Evolutionary conservation across 1,140 invertebrate genomes (phyloP).

Genomic region (Drosophila serrata): DNA sequence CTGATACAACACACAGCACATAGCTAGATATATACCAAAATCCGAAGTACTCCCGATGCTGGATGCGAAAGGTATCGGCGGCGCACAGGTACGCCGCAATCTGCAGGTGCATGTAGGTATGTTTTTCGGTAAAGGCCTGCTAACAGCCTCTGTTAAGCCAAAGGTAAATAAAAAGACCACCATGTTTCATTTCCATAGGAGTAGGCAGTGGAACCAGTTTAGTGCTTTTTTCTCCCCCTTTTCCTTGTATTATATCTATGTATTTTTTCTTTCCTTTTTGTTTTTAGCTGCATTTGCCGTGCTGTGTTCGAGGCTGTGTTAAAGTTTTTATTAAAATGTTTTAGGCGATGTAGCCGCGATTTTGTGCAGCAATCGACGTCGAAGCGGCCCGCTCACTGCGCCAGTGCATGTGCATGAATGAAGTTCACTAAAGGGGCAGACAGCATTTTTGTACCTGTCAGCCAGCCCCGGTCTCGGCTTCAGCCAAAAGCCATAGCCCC

Average conservation of each 20-base stretch:
- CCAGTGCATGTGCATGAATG: conserved; percentile 79
- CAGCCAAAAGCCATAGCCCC: neutral
- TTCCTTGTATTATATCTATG: conserved; percentile 10
- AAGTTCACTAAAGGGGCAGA: conserved; percentile 75
- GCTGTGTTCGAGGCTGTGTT: conserved; percentile 34
- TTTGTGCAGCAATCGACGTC: conserved; percentile 44
- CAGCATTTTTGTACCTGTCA: conserved; percentile 68
- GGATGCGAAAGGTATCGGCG: conserved; percentile 38
- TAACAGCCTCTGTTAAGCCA: conserved; percentile 71
- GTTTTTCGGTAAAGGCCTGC: conserved; percentile 37
- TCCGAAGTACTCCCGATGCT: conserved; percentile 17
- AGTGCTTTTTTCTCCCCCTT: conserved; percentile 32
- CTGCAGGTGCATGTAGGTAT: conserved; percentile 69
- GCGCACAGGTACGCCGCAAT: conserved; percentile 51
- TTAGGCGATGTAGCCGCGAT: conserved; percentile 45
- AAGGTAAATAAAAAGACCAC: conserved; percentile 70
- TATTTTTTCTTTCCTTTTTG: conserved; percentile 41
- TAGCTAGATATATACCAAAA: conserved; percentile 13
- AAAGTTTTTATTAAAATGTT: conserved; percentile 62
- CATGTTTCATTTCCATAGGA: conserved; percentile 72
- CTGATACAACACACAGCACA: conserved; percentile 49
- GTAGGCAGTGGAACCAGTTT: conserved; percentile 61
- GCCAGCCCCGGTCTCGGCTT: conserved; percentile 11
- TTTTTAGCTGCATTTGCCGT: conserved; percentile 39
- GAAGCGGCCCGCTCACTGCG: conserved; percentile 43